Evolutionary conservation across 2,888 invertebrate genomes (phyloP), one percentile per base, ranked within the genome.

Genomic region (Carterocephalus palaemon): DNA sequence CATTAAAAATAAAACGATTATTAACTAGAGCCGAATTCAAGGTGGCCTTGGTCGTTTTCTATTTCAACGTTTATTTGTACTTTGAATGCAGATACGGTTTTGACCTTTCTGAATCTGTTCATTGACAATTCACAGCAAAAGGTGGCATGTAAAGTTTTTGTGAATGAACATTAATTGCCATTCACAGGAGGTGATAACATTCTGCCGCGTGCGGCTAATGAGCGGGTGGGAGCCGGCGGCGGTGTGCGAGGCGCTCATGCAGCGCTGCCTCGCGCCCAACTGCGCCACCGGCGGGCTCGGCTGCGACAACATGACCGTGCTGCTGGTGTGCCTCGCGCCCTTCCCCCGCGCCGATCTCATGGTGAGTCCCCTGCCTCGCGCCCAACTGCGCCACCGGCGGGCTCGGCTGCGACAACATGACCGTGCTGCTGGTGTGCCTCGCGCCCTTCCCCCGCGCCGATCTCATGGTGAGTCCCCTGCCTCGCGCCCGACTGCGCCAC

Each of bases 381-480:
- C 99, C 99, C 2, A 98, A 99, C 86, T 95, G 96, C 65, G 94
- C 96, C 64, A 97, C 98, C 91, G 97, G 96, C 29, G 98, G 98
- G 1, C 90, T 98, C 28, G 99, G 99, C 57, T 98, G 98, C 79
- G 99, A 99, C 85, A 99, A 99, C 85, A 99, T 99, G 99, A 99
- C 99, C 12, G 98, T 97, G 2, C 91, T 98, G 20, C 85, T 98
- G 23, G 90, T 98, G 43, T 95, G 95, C 67, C 91, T 97, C 7
- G 62, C 72, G 23, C 84, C 84, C 0, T 84, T 84, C 72, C 84
- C 83, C 4, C 57, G 70, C 8, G 47, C 57, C 12, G 56, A 65
- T 15, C 62, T 64, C 12, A 58, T 66, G 56, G 77, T 77, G 38
- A 59, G 69, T n/a, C n/a, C 90, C 93, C 52, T 99, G 99, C 77